phyloP scores from a whole-genome alignment of 2,888 invertebrate genomes.

The Pemphredon lugubris region DNA sequence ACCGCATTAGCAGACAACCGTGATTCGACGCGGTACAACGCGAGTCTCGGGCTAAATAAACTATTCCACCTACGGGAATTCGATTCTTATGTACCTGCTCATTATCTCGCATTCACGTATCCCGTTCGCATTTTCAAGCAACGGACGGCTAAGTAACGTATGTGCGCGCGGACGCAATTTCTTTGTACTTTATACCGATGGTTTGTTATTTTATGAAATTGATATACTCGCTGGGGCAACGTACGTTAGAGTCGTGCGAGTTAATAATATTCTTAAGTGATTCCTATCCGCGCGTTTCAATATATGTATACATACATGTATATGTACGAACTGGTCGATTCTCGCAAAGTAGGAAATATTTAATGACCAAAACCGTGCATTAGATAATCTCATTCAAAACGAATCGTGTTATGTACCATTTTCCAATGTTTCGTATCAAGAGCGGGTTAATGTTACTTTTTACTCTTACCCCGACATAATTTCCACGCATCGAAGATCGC shows the following conservation, averaged over 20 bases:
- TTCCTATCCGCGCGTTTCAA: too few relatives aligned
- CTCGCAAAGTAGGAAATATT: too few relatives aligned
- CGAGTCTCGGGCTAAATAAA: not conserved
- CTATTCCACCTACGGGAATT: constrained; percentile 44
- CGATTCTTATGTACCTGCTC: constrained; percentile 4
- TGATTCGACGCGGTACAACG: constrained; percentile 2
- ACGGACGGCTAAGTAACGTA: not conserved
- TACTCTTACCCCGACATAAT: constrained; percentile 42
- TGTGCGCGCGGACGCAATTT: not conserved
- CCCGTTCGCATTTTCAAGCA: not conserved
- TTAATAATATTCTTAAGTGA: too few relatives aligned
- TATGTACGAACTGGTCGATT: too few relatives aligned
- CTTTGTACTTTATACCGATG: not conserved
- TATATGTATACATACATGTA: too few relatives aligned
- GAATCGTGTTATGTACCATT: too few relatives aligned
- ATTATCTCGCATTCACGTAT: constrained; percentile 6
- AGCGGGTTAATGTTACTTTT: constrained; percentile 29
- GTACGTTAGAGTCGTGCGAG: too few relatives aligned
- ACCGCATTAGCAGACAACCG: not conserved
- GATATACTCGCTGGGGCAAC: too few relatives aligned
- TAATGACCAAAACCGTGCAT: too few relatives aligned
- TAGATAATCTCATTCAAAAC: too few relatives aligned
- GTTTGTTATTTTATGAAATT: not conserved
- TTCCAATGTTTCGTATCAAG: too few relatives aligned
- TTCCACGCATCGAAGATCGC: constrained; percentile 28